These are phyloP conservation scores for Falcaria lacertinaria DNA, from an alignment of 2,888 invertebrate genomes.

Conservation along the genomic window DNA sequence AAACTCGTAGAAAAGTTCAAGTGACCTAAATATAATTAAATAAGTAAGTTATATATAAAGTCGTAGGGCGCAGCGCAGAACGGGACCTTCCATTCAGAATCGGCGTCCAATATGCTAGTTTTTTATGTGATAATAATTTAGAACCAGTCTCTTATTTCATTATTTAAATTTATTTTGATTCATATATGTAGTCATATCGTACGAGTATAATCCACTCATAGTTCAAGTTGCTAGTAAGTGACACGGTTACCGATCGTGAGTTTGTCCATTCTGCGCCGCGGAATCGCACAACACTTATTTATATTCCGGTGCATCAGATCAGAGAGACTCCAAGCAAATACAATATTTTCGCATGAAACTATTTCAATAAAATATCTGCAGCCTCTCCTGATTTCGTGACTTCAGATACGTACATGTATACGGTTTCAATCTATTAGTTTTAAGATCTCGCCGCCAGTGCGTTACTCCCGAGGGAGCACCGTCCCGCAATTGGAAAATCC, in stretches of 20 bases:
- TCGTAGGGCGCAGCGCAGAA: too few relatives aligned
- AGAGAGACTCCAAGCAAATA: slow-evolving; percentile 12
- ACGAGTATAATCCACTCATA: background rate
- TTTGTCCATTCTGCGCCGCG: slow-evolving; percentile 31
- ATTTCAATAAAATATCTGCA: slow-evolving; percentile 15
- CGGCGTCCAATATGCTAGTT: too few relatives aligned
- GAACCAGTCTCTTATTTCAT: too few relatives aligned
- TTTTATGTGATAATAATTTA: too few relatives aligned
- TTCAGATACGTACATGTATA: slow-evolving; percentile 2
- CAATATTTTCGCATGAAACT: slow-evolving; percentile 18
- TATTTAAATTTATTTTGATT: too few relatives aligned
- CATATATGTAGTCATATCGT: too few relatives aligned
- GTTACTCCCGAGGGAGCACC: slow-evolving; percentile 21
- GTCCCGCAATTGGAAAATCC: slow-evolving; percentile 33
- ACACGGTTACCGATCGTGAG: slow-evolving; percentile 20
- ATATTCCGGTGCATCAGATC: slow-evolving; percentile 27
- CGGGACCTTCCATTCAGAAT: too few relatives aligned
- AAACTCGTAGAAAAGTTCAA: too few relatives aligned
- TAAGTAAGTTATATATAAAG: too few relatives aligned
- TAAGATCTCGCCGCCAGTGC: slow-evolving; percentile 20
- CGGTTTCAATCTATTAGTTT: slow-evolving; percentile 23
- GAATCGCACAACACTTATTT: slow-evolving; percentile 30
- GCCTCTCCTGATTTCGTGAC: too few relatives aligned
- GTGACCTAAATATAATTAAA: too few relatives aligned
- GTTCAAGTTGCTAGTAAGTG: slow-evolving; percentile 16